Percentiles rank a stretch among this genome's conserved stretches.
phyloP scores from a whole-genome alignment of 1,140 invertebrate species.

The Leguminivora glycinivorella region DNA sequence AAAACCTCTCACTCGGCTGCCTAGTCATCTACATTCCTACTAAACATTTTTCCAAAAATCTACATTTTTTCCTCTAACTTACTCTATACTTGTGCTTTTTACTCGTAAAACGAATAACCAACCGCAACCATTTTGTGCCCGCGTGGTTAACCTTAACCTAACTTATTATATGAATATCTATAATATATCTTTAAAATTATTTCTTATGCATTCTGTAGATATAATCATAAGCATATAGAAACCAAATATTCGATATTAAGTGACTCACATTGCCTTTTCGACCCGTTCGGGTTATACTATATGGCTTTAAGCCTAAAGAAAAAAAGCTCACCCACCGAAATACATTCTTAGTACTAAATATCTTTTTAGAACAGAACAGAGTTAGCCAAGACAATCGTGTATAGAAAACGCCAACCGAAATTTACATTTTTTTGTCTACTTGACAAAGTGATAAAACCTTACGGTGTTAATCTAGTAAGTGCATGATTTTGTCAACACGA shows the following conservation, averaged over 20 bases:
- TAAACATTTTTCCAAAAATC: constrained; percentile 76
- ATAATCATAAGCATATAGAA: constrained; percentile 64
- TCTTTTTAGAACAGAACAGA: too few species aligned
- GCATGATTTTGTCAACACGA: too few species aligned
- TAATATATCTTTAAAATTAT: constrained; percentile 66
- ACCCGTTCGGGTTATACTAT: background rate
- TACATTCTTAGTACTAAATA: too few species aligned
- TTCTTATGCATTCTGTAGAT: constrained; percentile 54
- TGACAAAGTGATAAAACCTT: too few species aligned
- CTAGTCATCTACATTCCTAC: constrained; percentile 60
- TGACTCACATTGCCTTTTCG: constrained; percentile 65
- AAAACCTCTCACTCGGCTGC: constrained; percentile 65
- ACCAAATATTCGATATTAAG: constrained; percentile 57
- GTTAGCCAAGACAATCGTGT: too few species aligned
- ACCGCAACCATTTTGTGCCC: constrained; percentile 62
- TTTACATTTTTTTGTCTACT: too few species aligned
- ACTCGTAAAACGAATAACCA: constrained; percentile 48
- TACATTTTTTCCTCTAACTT: constrained; percentile 70
- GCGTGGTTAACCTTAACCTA: constrained; percentile 55
- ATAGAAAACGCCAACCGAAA: too few species aligned
- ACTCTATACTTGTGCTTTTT: constrained; percentile 61
- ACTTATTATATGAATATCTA: constrained; percentile 33
- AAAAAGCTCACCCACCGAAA: background rate
- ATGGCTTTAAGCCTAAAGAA: background rate
- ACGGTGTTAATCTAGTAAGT: too few species aligned